Conservation (phyloP, 37 sponge, comb jelly and placozoan genomes). For the Dysidea cf. avara region DNA sequence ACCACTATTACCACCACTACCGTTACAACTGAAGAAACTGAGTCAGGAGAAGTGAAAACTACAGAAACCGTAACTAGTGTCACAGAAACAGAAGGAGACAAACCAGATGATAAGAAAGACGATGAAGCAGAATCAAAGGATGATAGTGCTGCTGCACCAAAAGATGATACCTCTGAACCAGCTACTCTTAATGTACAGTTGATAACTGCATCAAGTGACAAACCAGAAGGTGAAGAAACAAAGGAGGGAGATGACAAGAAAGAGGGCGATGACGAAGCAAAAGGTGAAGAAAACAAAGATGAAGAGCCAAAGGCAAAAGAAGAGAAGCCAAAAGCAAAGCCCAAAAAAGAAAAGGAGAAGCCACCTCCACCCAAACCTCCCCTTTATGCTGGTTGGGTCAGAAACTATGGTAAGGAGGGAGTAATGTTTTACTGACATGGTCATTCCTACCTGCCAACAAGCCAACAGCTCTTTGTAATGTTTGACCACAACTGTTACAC, state of each 20-base stretch:
- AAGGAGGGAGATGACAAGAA: background rate
- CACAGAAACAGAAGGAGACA: slow-evolving; percentile 8
- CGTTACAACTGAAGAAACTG: slow-evolving; percentile 33
- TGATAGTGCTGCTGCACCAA: background rate
- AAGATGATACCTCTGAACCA: background rate
- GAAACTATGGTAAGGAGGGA: too few relatives aligned
- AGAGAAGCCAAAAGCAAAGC: slow-evolving; percentile 12
- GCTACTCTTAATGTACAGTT: slow-evolving; percentile 1
- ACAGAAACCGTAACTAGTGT: background rate
- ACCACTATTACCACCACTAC: background rate
- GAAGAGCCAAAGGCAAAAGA: slow-evolving; percentile 14
- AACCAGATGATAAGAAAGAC: background rate
- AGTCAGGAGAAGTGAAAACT: background rate
- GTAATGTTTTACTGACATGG: too few relatives aligned
- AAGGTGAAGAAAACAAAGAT: slow-evolving; percentile 6
- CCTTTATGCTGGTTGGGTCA: background rate
- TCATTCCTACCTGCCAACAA: too few relatives aligned
- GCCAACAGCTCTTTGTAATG: too few relatives aligned
- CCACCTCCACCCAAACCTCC: background rate
- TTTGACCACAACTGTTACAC: too few relatives aligned
- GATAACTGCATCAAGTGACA: background rate
- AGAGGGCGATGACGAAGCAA: slow-evolving; percentile 8
- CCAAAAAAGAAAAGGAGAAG: slow-evolving; percentile 7
- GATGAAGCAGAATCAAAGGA: background rate
- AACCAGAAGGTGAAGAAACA: background rate